Base-by-base conservation (phyloP, 1,140 invertebrate genomes). In the Heliconius hermathena region DNA sequence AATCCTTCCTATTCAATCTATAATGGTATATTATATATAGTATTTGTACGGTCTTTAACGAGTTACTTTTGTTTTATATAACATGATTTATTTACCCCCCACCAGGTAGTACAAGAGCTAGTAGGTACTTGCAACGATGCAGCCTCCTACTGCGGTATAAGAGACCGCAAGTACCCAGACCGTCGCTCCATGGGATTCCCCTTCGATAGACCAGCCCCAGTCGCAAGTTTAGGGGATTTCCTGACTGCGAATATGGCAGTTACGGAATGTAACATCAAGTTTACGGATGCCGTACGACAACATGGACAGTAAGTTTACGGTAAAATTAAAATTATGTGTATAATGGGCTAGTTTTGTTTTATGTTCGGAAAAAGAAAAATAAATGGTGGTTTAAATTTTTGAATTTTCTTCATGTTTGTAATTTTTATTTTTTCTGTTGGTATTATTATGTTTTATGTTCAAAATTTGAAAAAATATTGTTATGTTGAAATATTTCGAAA, bases 181-280 rank as follows among this genome's bases (percentile, higher is more conserved):
- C 93, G 94, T 11, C 94, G 96, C 54, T 89, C 96, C 9, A 98
- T 98, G 97, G 97, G 97, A 57, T 98, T 95, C 95, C 97, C 97
- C 54, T 97, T 98, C 93, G 97, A 98, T 92, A 95, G 97, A 5
- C 95, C 95, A 3, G 88, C 95, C 71, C 70, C 87, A 18, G 80
- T 95, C 38, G 88, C 94, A 79, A 95, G 94, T 20, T 84, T 97
- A 41, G 81, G 88, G 3, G 95, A 97, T 86, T 97, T 97, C 95
- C 87, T 97, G 11, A 96, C 96, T 1, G 95, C 96, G 71, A 97
- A 97, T 90, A 97, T 97, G 97, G 93, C 92, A 33, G 89, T 96
- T 11, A 89, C 95, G 18, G 95, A 96, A 95, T 92, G 95, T 74
- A 95, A 94, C 79, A 97, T 96, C 81, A 97, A 96, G 71, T 97